phyloP scores from a whole-genome alignment of 2,888 invertebrate genomes.

The Villa cingulata region DNA sequence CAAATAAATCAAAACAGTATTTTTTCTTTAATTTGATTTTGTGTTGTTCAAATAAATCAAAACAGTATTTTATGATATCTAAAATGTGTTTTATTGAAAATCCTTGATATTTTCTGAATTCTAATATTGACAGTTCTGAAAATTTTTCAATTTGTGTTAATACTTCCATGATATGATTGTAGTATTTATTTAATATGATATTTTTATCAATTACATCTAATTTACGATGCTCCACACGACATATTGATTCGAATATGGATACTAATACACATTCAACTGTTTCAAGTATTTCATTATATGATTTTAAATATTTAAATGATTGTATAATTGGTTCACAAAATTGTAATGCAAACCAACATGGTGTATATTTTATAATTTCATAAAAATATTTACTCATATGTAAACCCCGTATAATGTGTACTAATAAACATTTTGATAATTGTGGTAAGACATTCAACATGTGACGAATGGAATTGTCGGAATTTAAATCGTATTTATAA shows the following conservation, averaged over 20 bases:
- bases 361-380: conserved; percentile 23
- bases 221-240: conserved; percentile 19
- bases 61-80: conserved; percentile 20
- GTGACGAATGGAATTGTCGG: conserved; percentile 21
- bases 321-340: conserved; percentile 22
- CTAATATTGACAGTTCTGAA: conserved; percentile 18
- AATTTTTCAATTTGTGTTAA: conserved; percentile 23
- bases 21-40: too few relatives aligned
- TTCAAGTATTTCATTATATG: conserved; percentile 21
- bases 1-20: too few relatives aligned
- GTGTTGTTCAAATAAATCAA: too few relatives aligned
- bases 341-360: conserved; percentile 26
- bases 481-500: conserved; percentile 22
- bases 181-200: conserved; percentile 21
- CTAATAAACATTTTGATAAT: conserved; percentile 23
- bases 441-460: conserved; percentile 22
- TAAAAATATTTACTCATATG: conserved; percentile 23
- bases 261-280: conserved; percentile 21
- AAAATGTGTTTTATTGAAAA: conserved; percentile 22
- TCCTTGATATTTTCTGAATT: conserved; percentile 23
- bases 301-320: conserved; percentile 22
- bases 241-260: conserved; percentile 21
- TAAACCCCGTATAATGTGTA: conserved; percentile 22
- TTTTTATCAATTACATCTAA: conserved; percentile 22
- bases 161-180: conserved; percentile 22